Evolutionary conservation across 2,888 invertebrate species (phyloP).

Genomic region (Rapana venosa): DNA sequence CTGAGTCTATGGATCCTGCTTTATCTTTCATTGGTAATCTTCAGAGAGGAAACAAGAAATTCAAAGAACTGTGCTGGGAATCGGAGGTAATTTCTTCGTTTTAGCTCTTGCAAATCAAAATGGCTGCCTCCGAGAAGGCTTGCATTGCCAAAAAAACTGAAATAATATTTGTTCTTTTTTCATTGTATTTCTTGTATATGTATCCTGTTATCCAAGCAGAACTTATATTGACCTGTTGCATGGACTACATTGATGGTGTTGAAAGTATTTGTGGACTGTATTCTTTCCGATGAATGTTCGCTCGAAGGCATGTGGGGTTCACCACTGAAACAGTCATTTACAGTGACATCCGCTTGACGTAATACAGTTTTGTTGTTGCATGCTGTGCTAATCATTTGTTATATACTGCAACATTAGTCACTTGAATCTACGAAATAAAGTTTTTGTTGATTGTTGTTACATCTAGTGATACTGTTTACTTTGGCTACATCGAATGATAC

Average conservation of each 20-base stretch:
- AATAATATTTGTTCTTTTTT: not conserved
- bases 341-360: conserved; percentile 31
- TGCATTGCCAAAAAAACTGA: conserved; percentile 26
- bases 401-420: too few relatives aligned
- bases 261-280: not conserved
- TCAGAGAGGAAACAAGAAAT: conserved; percentile 68
- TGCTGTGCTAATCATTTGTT: not conserved
- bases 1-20: conserved; percentile 69
- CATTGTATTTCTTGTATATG: not conserved
- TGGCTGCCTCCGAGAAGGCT: conserved; percentile 68
- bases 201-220: not conserved
- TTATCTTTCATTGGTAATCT: conserved; percentile 72
- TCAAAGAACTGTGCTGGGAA: conserved; percentile 73
- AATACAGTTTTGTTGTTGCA: conserved; percentile 3
- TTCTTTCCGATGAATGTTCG: not conserved
- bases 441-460: too few relatives aligned
- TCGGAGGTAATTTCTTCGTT: conserved; percentile 71
- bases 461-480: too few relatives aligned
- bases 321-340: not conserved
- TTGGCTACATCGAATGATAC: too few relatives aligned
- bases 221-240: not conserved
- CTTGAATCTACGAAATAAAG: too few relatives aligned
- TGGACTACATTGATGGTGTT: not conserved
- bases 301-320: not conserved
- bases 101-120: conserved; percentile 58